These are phyloP conservation scores for Zonotrichia leucophrys DNA, from an alignment of 2,113 vertebrate genomes.

Conservation along the genomic window DNA sequence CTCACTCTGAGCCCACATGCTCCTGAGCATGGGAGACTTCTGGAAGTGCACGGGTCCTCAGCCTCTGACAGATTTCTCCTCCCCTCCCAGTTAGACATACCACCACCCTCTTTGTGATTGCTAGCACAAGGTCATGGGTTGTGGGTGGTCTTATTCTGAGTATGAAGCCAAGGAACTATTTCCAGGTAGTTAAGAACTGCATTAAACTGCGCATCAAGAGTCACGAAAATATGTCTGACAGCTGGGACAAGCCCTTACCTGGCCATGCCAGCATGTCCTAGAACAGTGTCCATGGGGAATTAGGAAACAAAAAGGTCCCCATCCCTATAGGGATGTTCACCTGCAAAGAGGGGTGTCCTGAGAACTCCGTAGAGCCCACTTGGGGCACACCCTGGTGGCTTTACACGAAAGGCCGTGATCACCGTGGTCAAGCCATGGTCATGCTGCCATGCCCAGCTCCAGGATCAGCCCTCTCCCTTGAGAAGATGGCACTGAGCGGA, in stretches of 20 bases:
- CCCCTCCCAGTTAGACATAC: background rate
- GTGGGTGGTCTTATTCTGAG: background rate
- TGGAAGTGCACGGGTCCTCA: background rate
- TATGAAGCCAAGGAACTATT: background rate
- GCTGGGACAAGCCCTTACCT: background rate
- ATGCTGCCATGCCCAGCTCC: background rate
- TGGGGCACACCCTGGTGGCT: background rate
- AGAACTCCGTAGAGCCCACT: background rate
- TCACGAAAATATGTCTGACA: background rate
- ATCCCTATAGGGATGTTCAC: background rate
- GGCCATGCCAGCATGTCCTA: background rate
- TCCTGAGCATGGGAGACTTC: background rate
- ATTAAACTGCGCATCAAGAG: background rate
- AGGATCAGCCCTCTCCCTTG: background rate
- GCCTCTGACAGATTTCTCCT: background rate
- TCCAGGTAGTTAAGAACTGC: background rate
- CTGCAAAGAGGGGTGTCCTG: background rate
- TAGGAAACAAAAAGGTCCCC: background rate
- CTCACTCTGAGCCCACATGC: fast-evolving
- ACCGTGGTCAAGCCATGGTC: background rate
- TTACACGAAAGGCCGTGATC: background rate
- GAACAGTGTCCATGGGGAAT: background rate
- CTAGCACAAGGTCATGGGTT: background rate
- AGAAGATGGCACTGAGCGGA: background rate
- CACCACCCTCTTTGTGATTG: background rate